Percentiles rank a stretch among this genome's conserved stretches.
Conservation (phyloP, 2,797 vertebrate genomes). For the Molossus alvarezi region DNA sequence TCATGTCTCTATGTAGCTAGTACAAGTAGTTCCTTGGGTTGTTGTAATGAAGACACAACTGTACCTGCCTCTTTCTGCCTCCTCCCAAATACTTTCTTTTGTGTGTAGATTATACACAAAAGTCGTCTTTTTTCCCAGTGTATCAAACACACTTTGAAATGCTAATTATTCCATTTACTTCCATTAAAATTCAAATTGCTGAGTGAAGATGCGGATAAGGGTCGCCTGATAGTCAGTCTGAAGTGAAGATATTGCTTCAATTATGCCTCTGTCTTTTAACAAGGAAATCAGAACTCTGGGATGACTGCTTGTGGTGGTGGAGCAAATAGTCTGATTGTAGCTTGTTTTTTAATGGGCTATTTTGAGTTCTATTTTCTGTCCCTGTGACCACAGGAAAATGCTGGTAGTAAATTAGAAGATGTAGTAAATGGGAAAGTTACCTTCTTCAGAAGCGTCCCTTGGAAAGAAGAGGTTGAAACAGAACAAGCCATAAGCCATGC, state of each 20-base stretch:
- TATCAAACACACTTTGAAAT: slow-evolving; percentile 94
- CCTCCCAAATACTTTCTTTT: slow-evolving; percentile 89
- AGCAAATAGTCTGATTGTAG: slow-evolving; percentile 86
- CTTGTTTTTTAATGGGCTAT: slow-evolving; percentile 90
- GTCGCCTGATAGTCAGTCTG: slow-evolving; percentile 92
- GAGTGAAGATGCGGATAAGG: slow-evolving; percentile 92
- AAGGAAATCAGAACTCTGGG: slow-evolving; percentile 90
- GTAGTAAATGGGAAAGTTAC: slow-evolving; percentile 90
- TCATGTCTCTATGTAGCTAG: slow-evolving; percentile 87
- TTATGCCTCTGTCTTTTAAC: slow-evolving; percentile 91
- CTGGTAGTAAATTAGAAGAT: slow-evolving; percentile 90
- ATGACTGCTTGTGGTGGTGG: slow-evolving; percentile 85
- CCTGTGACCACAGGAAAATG: slow-evolving; percentile 90
- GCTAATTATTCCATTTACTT: slow-evolving; percentile 94
- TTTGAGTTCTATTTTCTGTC: slow-evolving; percentile 88
- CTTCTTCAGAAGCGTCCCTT: slow-evolving; percentile 87
- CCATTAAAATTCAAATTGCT: slow-evolving; percentile 94
- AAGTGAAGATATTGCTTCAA: slow-evolving; percentile 92
- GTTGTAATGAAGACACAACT: slow-evolving; percentile 88
- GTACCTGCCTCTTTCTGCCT: slow-evolving; percentile 81
- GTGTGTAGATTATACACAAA: slow-evolving; percentile 90
- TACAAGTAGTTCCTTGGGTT: slow-evolving; percentile 85
- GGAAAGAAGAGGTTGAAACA: slow-evolving; percentile 87
- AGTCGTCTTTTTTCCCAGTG: slow-evolving; percentile 89
- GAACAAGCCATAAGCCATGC: slow-evolving; percentile 80